Conservation (phyloP, 2,888 invertebrate genomes). For the Caradrina clavipalpis region DNA sequence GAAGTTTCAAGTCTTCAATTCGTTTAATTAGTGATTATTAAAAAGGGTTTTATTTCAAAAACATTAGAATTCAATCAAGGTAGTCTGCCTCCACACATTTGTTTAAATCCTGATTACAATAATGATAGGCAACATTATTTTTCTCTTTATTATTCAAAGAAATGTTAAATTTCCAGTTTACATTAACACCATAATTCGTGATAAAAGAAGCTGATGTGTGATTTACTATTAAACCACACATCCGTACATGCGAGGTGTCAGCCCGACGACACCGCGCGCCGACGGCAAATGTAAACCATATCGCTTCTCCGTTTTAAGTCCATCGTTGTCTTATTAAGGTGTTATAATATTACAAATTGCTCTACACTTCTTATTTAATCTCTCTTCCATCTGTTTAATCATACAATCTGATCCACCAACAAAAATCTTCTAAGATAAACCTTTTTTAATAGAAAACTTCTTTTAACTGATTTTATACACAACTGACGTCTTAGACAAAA, state of each 20-base stretch:
- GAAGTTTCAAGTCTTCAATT: too few species aligned
- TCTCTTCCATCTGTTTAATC: neutral
- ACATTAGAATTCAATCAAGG: neutral
- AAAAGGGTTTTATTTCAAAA: neutral
- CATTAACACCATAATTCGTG: too few species aligned
- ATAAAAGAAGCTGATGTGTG: too few species aligned
- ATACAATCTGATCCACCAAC: neutral
- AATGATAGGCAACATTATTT: too few species aligned
- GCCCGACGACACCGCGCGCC: constrained; percentile 20
- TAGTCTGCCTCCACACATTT: neutral
- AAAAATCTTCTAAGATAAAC: neutral
- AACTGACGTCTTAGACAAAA: neutral
- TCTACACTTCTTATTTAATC: neutral
- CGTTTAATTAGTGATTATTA: neutral
- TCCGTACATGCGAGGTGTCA: neutral
- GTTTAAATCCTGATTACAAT: too few species aligned
- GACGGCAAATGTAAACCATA: constrained; percentile 22
- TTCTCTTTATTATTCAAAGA: too few species aligned
- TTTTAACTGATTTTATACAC: neutral
- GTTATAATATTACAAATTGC: neutral
- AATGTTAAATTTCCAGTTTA: too few species aligned
- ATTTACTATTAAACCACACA: neutral
- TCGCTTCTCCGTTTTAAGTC: neutral
- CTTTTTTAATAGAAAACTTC: neutral
- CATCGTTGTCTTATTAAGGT: neutral